Conservation (phyloP, 2,113 vertebrate genomes). For the Meles meles region DNA sequence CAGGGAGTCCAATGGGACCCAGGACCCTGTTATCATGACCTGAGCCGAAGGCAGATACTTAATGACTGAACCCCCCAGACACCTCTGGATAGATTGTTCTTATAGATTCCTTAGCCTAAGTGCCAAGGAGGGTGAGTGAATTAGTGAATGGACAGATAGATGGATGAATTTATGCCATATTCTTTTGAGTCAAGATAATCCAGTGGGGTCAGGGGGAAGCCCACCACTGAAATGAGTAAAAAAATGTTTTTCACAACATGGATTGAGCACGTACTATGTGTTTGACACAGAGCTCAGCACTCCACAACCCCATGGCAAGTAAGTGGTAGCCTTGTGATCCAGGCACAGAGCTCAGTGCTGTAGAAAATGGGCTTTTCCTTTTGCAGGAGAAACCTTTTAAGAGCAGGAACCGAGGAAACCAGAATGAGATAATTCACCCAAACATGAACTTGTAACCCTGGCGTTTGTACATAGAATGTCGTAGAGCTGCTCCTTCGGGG, state of each 20-base stretch:
- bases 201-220: not conserved
- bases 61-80: too few species aligned
- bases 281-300: not conserved
- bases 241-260: not conserved
- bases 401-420: not conserved
- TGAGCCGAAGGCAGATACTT: too few species aligned
- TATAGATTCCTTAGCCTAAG: not conserved
- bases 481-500: not conserved
- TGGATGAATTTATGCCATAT: not conserved
- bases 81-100: not conserved
- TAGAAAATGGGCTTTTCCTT: conserved; percentile 14
- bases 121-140: not conserved
- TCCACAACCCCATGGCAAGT: not conserved
- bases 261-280: not conserved
- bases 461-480: not conserved
- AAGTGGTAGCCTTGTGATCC: not conserved
- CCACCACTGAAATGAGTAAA: not conserved
- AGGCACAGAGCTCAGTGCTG: not conserved
- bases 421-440: not conserved
- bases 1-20: too few species aligned
- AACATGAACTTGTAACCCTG: not conserved
- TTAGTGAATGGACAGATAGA: not conserved
- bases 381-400: not conserved
- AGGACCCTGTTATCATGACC: too few species aligned
- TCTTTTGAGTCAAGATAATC: conserved; percentile 14